phyloP scores from a whole-genome alignment of 2,888 invertebrate species.

The Mythimna lalbum region DNA sequence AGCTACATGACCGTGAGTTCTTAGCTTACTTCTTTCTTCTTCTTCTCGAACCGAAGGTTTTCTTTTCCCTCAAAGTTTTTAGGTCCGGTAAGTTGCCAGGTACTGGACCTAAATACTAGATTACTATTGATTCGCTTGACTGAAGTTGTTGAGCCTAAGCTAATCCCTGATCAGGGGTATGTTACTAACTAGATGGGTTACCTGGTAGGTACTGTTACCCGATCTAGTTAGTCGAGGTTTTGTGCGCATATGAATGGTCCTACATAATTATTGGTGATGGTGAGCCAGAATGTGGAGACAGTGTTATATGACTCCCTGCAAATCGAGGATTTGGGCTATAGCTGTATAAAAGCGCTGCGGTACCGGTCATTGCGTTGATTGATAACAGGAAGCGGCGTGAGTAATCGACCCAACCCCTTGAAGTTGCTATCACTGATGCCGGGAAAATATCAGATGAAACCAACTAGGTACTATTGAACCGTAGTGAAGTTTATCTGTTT shows the following conservation, averaged over 20 bases:
- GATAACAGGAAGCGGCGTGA: slow-evolving; percentile 76
- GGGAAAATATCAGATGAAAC: slow-evolving; percentile 32
- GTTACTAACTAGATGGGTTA: too few species aligned
- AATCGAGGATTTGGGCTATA: slow-evolving; percentile 46
- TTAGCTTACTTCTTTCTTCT: too few species aligned
- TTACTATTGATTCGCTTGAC: too few species aligned
- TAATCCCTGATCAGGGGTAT: too few species aligned
- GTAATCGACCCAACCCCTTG: slow-evolving; percentile 58
- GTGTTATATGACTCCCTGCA: slow-evolving; percentile 39
- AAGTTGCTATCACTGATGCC: slow-evolving; percentile 54
- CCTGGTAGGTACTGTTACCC: too few species aligned
- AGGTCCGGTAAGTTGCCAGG: too few species aligned
- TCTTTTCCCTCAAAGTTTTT: too few species aligned
- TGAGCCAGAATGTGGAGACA: slow-evolving; percentile 25
- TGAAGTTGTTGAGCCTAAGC: too few species aligned
- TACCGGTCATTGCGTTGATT: slow-evolving; percentile 78
- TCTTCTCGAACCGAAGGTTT: too few species aligned
- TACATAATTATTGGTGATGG: slow-evolving; percentile 30
- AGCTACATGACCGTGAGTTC: background rate
- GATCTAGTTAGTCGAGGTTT: background rate
- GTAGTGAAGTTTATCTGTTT: too few species aligned
- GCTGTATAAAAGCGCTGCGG: slow-evolving; percentile 59
- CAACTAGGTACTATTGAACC: background rate
- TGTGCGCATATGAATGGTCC: background rate
- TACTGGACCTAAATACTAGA: too few species aligned